Evolutionary conservation across 1,140 invertebrate species (phyloP), one percentile per base, ranked within the genome.

Genomic region (Heliconius eleuchia): DNA sequence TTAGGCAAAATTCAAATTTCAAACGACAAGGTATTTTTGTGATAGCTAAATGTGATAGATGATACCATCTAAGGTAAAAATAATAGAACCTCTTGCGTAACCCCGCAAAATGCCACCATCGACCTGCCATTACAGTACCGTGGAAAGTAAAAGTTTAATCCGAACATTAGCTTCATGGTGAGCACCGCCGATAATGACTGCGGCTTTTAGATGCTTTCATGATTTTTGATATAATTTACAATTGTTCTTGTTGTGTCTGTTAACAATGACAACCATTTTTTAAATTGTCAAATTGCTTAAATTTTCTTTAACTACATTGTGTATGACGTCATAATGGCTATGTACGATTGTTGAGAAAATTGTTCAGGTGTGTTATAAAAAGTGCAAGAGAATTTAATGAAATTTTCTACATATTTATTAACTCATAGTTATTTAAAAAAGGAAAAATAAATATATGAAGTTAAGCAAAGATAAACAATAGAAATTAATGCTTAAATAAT

Each of bases 131-230:
- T 66, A 66, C 60, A 27, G n/a, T 2, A 66, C 60, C 60, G 60
- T 66, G 60, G 27, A 66, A 66, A 66, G 60, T 66, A 66, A 66
- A 66, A 66, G 60, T 66, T 66, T 66, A 30, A 66, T 30, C 27
- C 60, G 2, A 66, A 66, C 27, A 66, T 66, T 60, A 19, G 57
- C 60, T 66, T 66, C 60, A 66, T 16, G 60, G 60, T 66, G 27
- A 16, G 13, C 27, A 66, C 60, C 60, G 60, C 27, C 27, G 60
- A 66, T 66, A 66, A 66, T 30, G 60, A 66, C 19, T 23, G 55
- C 13, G 27, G 27, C 13, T 66, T 57, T 66, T 11, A 30, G 4
- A 66, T 16, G 60, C 60, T 66, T 66, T 66, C 60, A 66, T 30
- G 50, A 66, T 30, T 66, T 66, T 4, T 66, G 11, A 66, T 23